These are phyloP conservation scores for Tichodroma muraria DNA, from an alignment of 2,113 vertebrate genomes.

Conservation along the genomic window DNA sequence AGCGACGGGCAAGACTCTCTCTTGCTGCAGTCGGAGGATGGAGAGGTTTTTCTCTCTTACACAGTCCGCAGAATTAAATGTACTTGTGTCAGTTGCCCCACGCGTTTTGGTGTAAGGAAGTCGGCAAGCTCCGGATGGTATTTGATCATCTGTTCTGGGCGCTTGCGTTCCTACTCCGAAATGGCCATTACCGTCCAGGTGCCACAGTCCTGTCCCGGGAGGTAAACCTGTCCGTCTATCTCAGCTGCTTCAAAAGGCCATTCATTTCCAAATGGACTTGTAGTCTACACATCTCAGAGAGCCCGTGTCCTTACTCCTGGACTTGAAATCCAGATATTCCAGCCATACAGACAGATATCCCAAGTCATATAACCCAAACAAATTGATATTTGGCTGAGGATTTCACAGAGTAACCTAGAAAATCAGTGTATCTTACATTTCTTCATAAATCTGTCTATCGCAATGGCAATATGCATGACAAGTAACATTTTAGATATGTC, in stretches of 20 bases:
- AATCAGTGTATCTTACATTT: neutral
- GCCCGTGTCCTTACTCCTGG: neutral
- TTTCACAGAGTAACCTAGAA: neutral
- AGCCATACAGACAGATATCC: neutral
- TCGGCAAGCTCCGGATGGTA: rapidly evolving
- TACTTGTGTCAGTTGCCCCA: rapidly evolving
- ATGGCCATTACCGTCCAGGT: rapidly evolving
- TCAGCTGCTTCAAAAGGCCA: neutral
- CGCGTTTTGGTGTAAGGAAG: neutral
- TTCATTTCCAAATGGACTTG: neutral
- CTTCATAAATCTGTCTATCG: neutral
- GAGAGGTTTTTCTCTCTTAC: rapidly evolving
- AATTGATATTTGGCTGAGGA: neutral
- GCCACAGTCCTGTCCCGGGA: neutral
- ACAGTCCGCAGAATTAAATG: neutral
- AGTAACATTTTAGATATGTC: neutral
- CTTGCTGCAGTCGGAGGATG: neutral
- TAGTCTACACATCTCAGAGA: neutral
- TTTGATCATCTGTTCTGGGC: rapidly evolving
- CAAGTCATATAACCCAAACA: neutral
- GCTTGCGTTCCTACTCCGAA: neutral
- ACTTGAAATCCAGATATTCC: neutral
- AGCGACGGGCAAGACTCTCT: rapidly evolving
- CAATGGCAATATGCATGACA: neutral
- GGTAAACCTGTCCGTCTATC: neutral